Evolutionary conservation across 2,888 invertebrate genomes (phyloP), one percentile per base, ranked within the genome.

Genomic region (Agrotis segetum): DNA sequence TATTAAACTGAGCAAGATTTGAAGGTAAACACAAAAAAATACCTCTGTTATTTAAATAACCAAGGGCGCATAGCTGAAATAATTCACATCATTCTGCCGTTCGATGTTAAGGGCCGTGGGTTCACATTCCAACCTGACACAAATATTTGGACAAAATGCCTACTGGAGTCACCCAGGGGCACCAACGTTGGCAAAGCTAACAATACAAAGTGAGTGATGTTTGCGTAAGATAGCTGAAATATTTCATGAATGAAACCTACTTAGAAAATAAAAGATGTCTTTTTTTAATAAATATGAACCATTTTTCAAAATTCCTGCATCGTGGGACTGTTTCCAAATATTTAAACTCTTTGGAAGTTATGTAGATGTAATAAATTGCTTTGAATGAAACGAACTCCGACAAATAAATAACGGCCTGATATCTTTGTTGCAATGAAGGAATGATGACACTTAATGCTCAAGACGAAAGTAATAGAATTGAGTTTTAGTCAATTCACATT

Each of bases 91-190:
- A 40, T 40, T 58, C 47, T 47, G 44, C 24, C 62, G 9, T 71
- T 78, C 74, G n/a, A 62, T 49, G 52, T 21, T 72, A 11, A 70
- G 17, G 59, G 58, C 7, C 49, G 47, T 17, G 21, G 52, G 34
- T 52, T 59, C 46, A 58, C 50, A 78, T 74, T 72, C 74, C 62
- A 3, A 11, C 14, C 40, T 52, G 50, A 62, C 72, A 52, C 52
- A 78, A 58, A 62, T 74, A 74, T 78, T 74, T 74, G 29, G 52
- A 62, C 56, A 49, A 47, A 78, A 72, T 72, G 29, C 62, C 62
- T 24, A 16, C 52, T 24, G 17, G 47, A 44, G 21, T 56, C 56
- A 52, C 61, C 5, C 3, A 4, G 11, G 19, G 24, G 13, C 44
- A 11, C 34, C 19, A 19, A 29, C 14, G 19, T 21, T 9, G 17